phyloP scores from a whole-genome alignment of 1,140 invertebrate genomes.

The Littorina saxatilis region DNA sequence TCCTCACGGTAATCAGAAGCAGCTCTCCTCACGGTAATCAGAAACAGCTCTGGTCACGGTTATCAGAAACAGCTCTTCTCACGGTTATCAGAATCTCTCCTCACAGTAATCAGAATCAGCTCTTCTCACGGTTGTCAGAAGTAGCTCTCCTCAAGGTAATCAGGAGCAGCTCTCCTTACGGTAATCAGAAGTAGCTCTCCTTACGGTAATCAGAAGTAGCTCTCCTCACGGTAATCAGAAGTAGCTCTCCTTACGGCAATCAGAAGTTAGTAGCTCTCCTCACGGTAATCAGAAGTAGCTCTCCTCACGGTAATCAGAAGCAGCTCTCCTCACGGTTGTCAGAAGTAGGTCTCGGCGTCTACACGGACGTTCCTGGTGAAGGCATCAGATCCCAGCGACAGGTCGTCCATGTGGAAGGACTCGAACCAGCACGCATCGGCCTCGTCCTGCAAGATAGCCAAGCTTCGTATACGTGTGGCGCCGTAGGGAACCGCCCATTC shows the following conservation, averaged over 20 bases:
- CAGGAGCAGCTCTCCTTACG: too few species aligned
- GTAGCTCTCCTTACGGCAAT: too few species aligned
- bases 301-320: background rate
- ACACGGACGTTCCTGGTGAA: slow-evolving; percentile 5
- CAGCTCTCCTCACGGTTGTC: background rate
- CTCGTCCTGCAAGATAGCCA: slow-evolving; percentile 28
- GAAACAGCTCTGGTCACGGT: too few species aligned
- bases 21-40: too few species aligned
- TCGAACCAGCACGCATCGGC: slow-evolving; percentile 34
- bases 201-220: too few species aligned
- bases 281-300: background rate
- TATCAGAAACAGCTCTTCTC: too few species aligned
- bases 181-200: too few species aligned
- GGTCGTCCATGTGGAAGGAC: slow-evolving; percentile 34
- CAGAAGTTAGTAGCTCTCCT: too few species aligned
- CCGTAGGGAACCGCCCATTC: background rate
- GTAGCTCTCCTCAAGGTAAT: too few species aligned
- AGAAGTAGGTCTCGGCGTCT: slow-evolving; percentile 24
- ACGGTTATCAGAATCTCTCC: too few species aligned
- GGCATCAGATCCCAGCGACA: slow-evolving; percentile 34
- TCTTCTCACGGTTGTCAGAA: background rate
- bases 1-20: too few species aligned
- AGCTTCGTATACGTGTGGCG: background rate
- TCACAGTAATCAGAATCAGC: background rate
- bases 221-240: too few species aligned